Base-by-base conservation (phyloP, 2,888 invertebrate genomes). In the Cyclophora punctaria region DNA sequence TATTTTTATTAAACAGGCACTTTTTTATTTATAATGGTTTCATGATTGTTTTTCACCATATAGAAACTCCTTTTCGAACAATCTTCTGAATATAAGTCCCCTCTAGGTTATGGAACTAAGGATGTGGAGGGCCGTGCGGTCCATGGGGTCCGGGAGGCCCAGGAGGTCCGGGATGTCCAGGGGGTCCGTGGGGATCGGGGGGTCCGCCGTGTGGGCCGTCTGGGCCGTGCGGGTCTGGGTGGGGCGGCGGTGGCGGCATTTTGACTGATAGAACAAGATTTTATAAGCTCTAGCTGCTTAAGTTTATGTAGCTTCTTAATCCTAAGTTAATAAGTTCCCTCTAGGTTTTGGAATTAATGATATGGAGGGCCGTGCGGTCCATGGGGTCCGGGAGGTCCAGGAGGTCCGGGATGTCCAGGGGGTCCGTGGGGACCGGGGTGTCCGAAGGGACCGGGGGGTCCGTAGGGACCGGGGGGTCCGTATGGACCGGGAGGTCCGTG, bases 171-270 rank as follows among this genome's bases (percentile, higher is more conserved):
- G 34, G 44, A 44, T 3, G 52, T 34, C 47, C 49, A 7, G 48
- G 53, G 35, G 44, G 56, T 52, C 34, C 45, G 56, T 42, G 51
- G 0, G 54, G 59, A 33, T 2, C 0, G 58, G 63, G 46, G 56
- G 58, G 34, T 48, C 41, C 1, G 51, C 57, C 34, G 49, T 56
- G 55, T 0, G 59, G 63, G 47, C 60, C 43, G 55, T n/a, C 47
- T 50, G 4, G 58, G 62, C n/a, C 48, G 33, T 58, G 20, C 20
- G 63, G 63, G 0, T 58, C 56, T 41, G 55, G 55, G 7, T 56
- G 48, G 3, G 60, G 66, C 3, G 62, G 63, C 47, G 66, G 66
- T 7, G 66, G 66, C 41, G 69, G 62, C 65, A 66, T 69, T 20
- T 20, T 49, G n/a, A 44, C 63, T 60, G 55, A 7, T 60, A 5